Base-by-base conservation (phyloP, 1,140 invertebrate species). In the Belonocnema kinseyi region DNA sequence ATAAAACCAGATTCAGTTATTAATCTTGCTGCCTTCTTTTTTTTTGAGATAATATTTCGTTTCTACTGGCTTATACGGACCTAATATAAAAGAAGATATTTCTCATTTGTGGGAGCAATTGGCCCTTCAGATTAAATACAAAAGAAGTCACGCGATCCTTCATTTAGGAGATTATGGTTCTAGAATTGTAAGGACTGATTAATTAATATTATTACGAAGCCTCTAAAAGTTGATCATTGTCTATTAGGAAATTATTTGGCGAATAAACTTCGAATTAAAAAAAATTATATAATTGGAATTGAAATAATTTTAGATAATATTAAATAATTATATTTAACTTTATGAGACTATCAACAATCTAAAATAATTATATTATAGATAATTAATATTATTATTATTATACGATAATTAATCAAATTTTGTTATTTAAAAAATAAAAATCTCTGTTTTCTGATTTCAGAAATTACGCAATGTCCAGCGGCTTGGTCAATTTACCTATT, bases 401-500 rank as follows among this genome's bases (percentile, higher is more conserved):
- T 46, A 46, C 0, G 40, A 46, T 8, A 10, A 46, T 46, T 46
- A 11, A 46, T 46, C 6, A 46, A 11, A 46, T 11, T 11, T 11
- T 46, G 6, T 46, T 46, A 46, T 46, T 46, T 46, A 46, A 46
- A 46, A 75, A 56, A 72, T 80, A 46, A 46, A 75, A 56, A 72
- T 80, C 21, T 51, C 46, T 66, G 52, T 33, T 77, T 72, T 71
- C 19, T 77, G 79, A 46, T 87, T 84, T 3, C 81, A 90, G 89
- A 54, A 88, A 90, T 58, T 85, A 90, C 12, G 88, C 88, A 2
- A 82, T 89, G 14, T 86, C 86, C 12, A 89, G 80, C 71, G 87
- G 86, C 13, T 77, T 90, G 26, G 81, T 87, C n/a, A 85, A 85
- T 46, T 81, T 89, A 17, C 88, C 88, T 53, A 74, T 85, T 40